Base-by-base conservation (phyloP, 2,888 invertebrate species). In the Tanytarsus gracilentus region DNA sequence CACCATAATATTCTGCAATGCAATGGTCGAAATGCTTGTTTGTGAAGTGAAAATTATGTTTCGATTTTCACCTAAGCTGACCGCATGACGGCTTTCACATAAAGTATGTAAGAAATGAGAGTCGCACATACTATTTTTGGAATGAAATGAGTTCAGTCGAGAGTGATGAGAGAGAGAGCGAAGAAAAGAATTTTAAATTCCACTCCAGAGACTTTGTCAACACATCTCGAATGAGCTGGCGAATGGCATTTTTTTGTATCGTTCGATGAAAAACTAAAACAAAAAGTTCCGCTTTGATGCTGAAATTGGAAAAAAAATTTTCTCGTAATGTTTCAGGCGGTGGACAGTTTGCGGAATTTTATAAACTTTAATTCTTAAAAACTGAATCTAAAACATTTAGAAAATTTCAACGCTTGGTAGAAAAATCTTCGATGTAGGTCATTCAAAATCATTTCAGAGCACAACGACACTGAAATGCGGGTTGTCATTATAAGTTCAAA, bases 401-500 rank as follows among this genome's bases (percentile, higher is more conserved):
- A n/a, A n/a, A n/a, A n/a, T n/a, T n/a, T n/a, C n/a, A n/a, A n/a
- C 14, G 36, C 36, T 36, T 36, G n/a, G 36, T 36, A 36, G 7
- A 36, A 36, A 36, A 14, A n/a, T n/a, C 36, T 16, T 36, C 23
- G 14, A 51, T 51, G 30, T 51, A 51, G 51, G 51, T 51, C 51
- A 51, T 29, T 51, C 30, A 8, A 29, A 33, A 33, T 29, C 29
- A 9, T 16, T 51, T 29, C 51, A 27, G 51, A 51, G 30, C 51
- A 51, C 29, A 36, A 36, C n/a, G 16, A n/a, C n/a, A n/a, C n/a
- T 29, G n/a, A 25, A 53, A 53, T 53, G 53, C 53, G 53, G 53
- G 53, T 18, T 52, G 51, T 29, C 51, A 51, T 51, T 51, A 51
- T 23, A 33, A 23, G 14, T 36, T 9, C 7, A 33, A 25, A 26